Percentiles rank a stretch among this genome's conserved stretches.
Conservation (phyloP, 2,113 vertebrate species). For the Amphilophus citrinellus region DNA sequence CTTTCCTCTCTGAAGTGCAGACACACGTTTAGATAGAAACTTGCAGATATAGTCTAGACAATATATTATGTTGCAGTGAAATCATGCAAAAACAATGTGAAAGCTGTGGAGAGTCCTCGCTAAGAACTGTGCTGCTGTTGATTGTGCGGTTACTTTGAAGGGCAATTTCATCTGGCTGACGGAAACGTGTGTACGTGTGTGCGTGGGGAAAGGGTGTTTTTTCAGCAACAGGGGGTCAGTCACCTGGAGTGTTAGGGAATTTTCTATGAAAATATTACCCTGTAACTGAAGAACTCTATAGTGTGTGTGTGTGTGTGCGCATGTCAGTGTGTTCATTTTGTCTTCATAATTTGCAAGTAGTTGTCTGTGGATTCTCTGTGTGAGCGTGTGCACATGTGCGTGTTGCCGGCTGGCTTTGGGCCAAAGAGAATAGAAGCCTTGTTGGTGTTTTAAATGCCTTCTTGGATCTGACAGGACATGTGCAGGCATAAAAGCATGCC, state of each 20-base stretch:
- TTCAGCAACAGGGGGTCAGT: conserved; percentile 67
- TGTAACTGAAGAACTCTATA: conserved; percentile 70
- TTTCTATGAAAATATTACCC: conserved; percentile 74
- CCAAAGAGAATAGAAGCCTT: conserved; percentile 68
- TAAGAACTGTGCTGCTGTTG: conserved; percentile 60
- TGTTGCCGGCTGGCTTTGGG: conserved; percentile 49
- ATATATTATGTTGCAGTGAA: not conserved
- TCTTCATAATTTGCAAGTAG: conserved; percentile 45
- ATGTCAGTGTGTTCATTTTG: conserved; percentile 24
- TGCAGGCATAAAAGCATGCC: conserved; percentile 61
- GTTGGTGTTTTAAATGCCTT: conserved; percentile 71
- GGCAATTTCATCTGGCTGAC: conserved; percentile 73
- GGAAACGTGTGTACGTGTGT: conserved; percentile 47
- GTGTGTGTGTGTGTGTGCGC: not conserved
- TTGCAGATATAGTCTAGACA: conserved; percentile 1
- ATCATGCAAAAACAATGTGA: conserved; percentile 40
- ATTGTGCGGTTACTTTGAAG: conserved; percentile 78
- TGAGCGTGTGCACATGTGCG: conserved; percentile 1
- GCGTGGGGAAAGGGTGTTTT: conserved; percentile 64
- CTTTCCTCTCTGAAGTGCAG: conserved; percentile 31
- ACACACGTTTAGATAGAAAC: not conserved
- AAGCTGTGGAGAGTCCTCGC: conserved; percentile 34
- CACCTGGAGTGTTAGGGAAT: conserved; percentile 75
- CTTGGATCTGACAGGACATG: conserved; percentile 69
- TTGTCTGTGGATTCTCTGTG: conserved; percentile 21